A percentile compares a stretch with the other conserved stretches of the same genome.
phyloP scores from a whole-genome alignment of 2,888 invertebrate genomes.

The Harpalus rufipes region DNA sequence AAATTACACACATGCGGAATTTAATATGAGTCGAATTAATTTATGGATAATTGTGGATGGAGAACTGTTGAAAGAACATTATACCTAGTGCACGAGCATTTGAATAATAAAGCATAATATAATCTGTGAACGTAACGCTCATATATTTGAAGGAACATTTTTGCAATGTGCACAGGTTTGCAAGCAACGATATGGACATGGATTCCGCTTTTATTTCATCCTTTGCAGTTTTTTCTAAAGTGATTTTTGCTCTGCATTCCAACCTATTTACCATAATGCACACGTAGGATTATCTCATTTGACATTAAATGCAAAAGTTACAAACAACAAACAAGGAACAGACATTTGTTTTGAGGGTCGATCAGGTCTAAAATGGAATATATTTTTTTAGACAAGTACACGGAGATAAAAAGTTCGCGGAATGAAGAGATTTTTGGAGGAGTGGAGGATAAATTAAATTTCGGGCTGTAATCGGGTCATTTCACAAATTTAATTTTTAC shows the following conservation, averaged over 20 bases:
- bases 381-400: no score
- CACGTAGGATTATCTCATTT: neutral
- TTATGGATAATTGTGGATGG: neutral
- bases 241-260: neutral
- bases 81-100: constrained; percentile 14
- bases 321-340: no score
- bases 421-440: no score
- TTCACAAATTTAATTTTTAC: no score
- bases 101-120: constrained; percentile 53
- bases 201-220: constrained; percentile 2
- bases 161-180: constrained; percentile 49
- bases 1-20: neutral
- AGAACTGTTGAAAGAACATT: neutral
- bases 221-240: neutral
- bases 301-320: neutral
- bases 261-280: neutral
- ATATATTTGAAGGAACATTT: constrained; percentile 28
- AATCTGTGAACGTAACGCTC: constrained; percentile 27
- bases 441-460: no score
- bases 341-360: no score
- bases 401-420: no score
- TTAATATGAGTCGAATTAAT: neutral
- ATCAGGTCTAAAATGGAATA: no score
- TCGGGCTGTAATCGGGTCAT: no score
- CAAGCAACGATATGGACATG: neutral